Conservation (phyloP, 2,113 vertebrate species). For the Dasyornis broadbenti region DNA sequence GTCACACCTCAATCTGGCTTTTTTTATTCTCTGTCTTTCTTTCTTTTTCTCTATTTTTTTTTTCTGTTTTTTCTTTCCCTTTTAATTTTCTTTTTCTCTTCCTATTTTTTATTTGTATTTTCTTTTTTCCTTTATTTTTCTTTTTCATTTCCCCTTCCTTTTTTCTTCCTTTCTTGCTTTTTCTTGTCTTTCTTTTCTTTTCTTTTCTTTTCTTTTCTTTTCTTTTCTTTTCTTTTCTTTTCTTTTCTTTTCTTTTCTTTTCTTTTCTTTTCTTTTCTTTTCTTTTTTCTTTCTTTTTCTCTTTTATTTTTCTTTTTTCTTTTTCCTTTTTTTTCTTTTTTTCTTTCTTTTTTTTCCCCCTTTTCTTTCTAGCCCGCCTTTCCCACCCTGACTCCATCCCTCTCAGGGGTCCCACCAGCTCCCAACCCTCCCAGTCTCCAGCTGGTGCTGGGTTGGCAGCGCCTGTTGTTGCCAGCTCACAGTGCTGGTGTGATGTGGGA, state of each 20-base stretch:
- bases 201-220: fast-evolving
- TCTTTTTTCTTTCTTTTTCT: fast-evolving
- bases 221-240: too few species aligned
- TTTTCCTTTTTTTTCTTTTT: fast-evolving
- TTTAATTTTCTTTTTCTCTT: too few species aligned
- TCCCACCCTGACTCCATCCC: neutral
- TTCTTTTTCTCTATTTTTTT: neutral
- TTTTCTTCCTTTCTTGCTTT: fast-evolving
- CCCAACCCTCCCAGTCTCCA: neutral
- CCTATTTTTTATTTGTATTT: neutral
- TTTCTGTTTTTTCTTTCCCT: too few species aligned
- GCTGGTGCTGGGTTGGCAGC: neutral
- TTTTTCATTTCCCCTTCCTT: too few species aligned
- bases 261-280: too few species aligned
- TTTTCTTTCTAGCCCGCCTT: too few species aligned
- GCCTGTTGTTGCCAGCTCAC: neutral
- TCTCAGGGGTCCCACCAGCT: neutral
- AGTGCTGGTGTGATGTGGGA: neutral
- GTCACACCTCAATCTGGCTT: neutral
- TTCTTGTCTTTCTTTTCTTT: fast-evolving
- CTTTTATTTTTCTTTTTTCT: too few species aligned
- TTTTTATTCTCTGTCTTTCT: neutral
- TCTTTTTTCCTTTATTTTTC: too few species aligned
- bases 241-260: fast-evolving
- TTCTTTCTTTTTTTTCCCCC: fast-evolving